Evolutionary conservation across 2,888 invertebrate species (phyloP).

Genomic region (Machimus atricapillus): DNA sequence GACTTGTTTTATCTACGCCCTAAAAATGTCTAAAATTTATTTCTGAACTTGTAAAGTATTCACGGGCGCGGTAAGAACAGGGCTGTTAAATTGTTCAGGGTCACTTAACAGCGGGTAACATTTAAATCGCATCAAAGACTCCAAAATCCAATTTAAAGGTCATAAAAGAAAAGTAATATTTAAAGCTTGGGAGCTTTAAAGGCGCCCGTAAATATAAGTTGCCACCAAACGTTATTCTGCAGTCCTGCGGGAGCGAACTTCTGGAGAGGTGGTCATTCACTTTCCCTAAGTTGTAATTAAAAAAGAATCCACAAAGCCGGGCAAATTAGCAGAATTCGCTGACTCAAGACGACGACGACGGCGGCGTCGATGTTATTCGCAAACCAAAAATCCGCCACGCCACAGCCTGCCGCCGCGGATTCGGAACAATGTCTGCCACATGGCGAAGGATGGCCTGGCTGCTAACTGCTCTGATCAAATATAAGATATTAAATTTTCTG

Average conservation of each 20-base stretch:
- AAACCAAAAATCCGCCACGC: neutral
- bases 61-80: neutral
- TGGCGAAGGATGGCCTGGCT: neutral
- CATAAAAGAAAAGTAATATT: neutral
- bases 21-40: neutral
- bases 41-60: neutral
- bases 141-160: neutral
- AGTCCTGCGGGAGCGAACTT: neutral
- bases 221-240: neutral
- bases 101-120: neutral
- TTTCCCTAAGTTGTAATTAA: slow-evolving; percentile 9
- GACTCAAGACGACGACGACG: neutral
- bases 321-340: slow-evolving; percentile 35
- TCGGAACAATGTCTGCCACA: slow-evolving; percentile 7
- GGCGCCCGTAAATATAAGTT: neutral
- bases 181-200: neutral
- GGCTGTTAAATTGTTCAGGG: neutral
- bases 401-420: neutral
- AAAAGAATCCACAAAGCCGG: neutral
- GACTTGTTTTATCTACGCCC: neutral
- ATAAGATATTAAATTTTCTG: slow-evolving; percentile 35
- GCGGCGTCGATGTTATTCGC: neutral
- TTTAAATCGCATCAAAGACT: neutral
- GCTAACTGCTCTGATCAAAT: slow-evolving; percentile 20
- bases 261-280: neutral